Evolutionary conservation across 2,888 invertebrate species (phyloP).

Genomic region (Lysandra bellargus): DNA sequence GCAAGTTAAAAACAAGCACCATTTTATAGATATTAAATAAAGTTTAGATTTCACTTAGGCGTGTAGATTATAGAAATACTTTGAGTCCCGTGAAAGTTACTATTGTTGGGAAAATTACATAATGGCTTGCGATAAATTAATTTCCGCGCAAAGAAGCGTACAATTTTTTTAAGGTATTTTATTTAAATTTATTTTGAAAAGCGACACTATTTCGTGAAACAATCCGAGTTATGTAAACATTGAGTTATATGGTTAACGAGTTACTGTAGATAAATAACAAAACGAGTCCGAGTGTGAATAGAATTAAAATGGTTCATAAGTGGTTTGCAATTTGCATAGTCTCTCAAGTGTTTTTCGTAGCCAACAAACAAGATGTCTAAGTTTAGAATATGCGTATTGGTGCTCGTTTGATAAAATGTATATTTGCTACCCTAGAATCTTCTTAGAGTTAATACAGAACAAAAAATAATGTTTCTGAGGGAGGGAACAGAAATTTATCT

Average conservation of each 20-base stretch:
- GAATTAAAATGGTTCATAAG: slow-evolving; percentile 15
- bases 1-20: too few species aligned
- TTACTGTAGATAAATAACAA: slow-evolving; percentile 21
- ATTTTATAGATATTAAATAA: too few species aligned
- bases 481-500: too few species aligned
- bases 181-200: background rate
- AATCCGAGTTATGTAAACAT: background rate
- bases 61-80: too few species aligned
- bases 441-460: too few species aligned
- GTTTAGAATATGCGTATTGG: background rate
- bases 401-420: background rate
- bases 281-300: background rate
- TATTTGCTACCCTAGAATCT: background rate
- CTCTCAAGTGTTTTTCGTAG: background rate
- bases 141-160: background rate
- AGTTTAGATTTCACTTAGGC: too few species aligned
- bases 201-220: background rate
- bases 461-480: too few species aligned
- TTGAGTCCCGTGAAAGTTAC: too few species aligned
- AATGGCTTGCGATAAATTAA: too few species aligned
- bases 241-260: background rate
- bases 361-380: background rate
- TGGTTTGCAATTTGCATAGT: background rate
- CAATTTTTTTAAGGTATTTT: background rate
- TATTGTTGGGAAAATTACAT: too few species aligned